A percentile compares a stretch with the other conserved stretches of the same genome.
Conservation (phyloP, 2,888 invertebrate genomes). For the Scaeva pyrastri region DNA sequence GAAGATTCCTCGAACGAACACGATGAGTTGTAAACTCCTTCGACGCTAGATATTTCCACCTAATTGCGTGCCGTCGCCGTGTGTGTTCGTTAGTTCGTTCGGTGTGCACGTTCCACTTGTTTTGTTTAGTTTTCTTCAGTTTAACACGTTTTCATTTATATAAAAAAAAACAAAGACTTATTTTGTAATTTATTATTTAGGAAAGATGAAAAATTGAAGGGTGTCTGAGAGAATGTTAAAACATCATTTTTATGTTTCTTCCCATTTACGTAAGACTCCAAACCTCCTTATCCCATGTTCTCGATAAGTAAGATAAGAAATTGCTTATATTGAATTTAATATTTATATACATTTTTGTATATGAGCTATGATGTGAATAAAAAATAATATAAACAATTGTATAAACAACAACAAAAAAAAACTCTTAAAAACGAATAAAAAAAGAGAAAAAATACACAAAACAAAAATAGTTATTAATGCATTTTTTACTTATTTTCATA, state of each 20-base stretch:
- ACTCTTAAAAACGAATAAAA: slow-evolving; percentile 56
- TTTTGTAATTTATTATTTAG: slow-evolving; percentile 75
- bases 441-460: slow-evolving; percentile 51
- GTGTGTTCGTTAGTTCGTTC: slow-evolving; percentile 44
- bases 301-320: slow-evolving; percentile 72
- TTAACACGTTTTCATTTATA: slow-evolving; percentile 60
- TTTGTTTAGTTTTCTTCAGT: slow-evolving; percentile 69
- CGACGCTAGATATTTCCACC: slow-evolving; percentile 58
- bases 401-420: slow-evolving; percentile 42
- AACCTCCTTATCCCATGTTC: slow-evolving; percentile 47
- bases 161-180: slow-evolving; percentile 69
- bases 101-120: slow-evolving; percentile 67
- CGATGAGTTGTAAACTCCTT: slow-evolving; percentile 82
- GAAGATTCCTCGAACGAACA: slow-evolving; percentile 81
- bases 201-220: slow-evolving; percentile 29
- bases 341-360: slow-evolving; percentile 76
- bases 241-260: slow-evolving; percentile 21
- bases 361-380: slow-evolving; percentile 75
- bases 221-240: slow-evolving; percentile 46
- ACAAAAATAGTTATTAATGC: slow-evolving; percentile 48
- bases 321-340: slow-evolving; percentile 75
- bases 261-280: slow-evolving; percentile 42
- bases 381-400: slow-evolving; percentile 51
- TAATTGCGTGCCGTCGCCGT: slow-evolving; percentile 56
- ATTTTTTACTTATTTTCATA: slow-evolving; percentile 39